A percentile compares a stretch with the other conserved stretches of the same genome.
phyloP scores from a whole-genome alignment of 2,113 vertebrate species.

The Corapipo altera region DNA sequence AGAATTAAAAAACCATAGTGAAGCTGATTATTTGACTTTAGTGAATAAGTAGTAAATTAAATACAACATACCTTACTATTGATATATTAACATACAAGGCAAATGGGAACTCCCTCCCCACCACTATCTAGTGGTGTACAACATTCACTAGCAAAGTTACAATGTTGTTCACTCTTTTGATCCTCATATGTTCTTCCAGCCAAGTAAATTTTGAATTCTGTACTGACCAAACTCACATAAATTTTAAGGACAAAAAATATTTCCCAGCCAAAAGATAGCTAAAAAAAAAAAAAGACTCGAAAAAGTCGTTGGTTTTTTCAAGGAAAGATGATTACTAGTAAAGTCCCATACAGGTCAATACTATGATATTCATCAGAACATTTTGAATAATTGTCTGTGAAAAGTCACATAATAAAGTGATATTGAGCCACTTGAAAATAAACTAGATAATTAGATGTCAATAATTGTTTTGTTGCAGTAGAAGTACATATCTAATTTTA shows the following conservation, averaged over 20 bases:
- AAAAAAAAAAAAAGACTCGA: not conserved
- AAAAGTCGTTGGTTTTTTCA: not conserved
- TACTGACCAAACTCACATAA: not conserved
- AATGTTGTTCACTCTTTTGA: not conserved
- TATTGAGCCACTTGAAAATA: not conserved
- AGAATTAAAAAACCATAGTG: not conserved
- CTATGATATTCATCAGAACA: not conserved
- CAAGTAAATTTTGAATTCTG: not conserved
- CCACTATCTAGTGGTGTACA: not conserved
- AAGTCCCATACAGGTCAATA: not conserved
- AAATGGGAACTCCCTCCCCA: not conserved
- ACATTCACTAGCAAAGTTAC: not conserved
- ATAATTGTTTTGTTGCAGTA: not conserved
- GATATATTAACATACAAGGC: not conserved
- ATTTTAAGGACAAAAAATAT: not conserved
- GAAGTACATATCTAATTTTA: not conserved
- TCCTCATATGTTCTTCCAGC: not conserved
- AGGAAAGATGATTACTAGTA: not conserved
- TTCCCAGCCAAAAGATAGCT: not conserved
- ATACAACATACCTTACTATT: not conserved
- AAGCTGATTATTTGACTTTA: not conserved
- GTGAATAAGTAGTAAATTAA: not conserved
- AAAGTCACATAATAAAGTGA: not conserved
- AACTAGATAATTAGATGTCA: not conserved
- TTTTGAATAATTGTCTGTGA: not conserved